Conservation (phyloP, 1,140 invertebrate species). For the Steinernema feltiae region DNA sequence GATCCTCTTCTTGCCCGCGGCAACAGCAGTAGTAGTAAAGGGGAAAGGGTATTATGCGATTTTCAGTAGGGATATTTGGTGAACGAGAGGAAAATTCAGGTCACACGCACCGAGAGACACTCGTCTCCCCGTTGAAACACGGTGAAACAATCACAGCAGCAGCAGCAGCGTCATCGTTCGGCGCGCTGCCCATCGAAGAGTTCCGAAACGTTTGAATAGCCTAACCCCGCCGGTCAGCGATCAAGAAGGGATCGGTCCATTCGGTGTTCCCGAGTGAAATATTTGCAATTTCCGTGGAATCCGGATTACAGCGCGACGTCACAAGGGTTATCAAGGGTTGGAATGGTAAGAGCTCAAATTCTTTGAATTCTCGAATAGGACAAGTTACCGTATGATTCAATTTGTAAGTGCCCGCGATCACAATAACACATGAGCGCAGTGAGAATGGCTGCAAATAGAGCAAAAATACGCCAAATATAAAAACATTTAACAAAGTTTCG, state of each 20-base stretch:
- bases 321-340: not conserved
- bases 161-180: not conserved
- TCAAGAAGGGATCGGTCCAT: not conserved
- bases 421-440: no score
- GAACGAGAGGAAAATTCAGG: slow-evolving; percentile 6
- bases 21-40: not conserved
- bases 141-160: not conserved
- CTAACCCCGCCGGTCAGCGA: not conserved
- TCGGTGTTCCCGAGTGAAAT: not conserved
- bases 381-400: no score
- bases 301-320: not conserved
- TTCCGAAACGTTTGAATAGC: slow-evolving; percentile 12
- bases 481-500: not conserved
- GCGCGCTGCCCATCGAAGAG: not conserved
- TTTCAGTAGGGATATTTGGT: not conserved
- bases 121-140: slow-evolving; percentile 1
- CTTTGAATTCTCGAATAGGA: no score
- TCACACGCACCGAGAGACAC: not conserved
- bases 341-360: no score
- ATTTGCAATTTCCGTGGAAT: not conserved
- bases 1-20: not conserved
- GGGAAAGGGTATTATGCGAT: slow-evolving; percentile 10
- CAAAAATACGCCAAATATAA: no score
- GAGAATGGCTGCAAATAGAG: no score
- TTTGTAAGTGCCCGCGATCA: no score